These are phyloP conservation scores for Timandra comae DNA, from an alignment of 2,888 invertebrate genomes.

Conservation along the genomic window DNA sequence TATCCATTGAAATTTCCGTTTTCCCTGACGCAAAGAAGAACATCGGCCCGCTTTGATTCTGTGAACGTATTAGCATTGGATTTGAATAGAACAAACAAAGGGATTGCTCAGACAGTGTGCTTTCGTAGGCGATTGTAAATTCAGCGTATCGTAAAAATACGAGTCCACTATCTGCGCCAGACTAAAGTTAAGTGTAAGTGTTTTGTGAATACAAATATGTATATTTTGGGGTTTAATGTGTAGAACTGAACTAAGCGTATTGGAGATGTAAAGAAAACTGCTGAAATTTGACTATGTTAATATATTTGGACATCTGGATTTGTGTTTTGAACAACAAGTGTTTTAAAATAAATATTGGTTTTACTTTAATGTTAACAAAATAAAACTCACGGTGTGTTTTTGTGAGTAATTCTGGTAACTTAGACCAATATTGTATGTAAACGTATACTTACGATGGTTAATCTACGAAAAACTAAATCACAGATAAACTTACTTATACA, in stretches of 20 bases:
- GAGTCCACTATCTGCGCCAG: slow-evolving; percentile 27
- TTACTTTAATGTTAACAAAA: too few species aligned
- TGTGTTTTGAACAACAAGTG: too few species aligned
- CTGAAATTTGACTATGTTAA: slow-evolving; percentile 5
- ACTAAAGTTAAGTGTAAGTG: slow-evolving; percentile 8
- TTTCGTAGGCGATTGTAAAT: slow-evolving; percentile 74
- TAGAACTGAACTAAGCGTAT: too few species aligned
- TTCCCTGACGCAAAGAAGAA: slow-evolving; percentile 58
- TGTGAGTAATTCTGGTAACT: too few species aligned
- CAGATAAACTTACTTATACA: too few species aligned
- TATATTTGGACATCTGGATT: too few species aligned
- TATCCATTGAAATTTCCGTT: slow-evolving; percentile 58
- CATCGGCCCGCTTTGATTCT: slow-evolving; percentile 70
- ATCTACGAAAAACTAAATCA: too few species aligned
- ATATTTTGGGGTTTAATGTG: too few species aligned
- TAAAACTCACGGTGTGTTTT: too few species aligned
- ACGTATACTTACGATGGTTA: too few species aligned
- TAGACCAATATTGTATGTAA: too few species aligned
- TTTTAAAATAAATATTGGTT: too few species aligned
- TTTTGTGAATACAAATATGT: slow-evolving; percentile 2
- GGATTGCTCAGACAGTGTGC: slow-evolving; percentile 71
- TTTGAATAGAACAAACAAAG: slow-evolving; percentile 77
- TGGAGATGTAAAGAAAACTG: background rate
- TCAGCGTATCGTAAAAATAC: slow-evolving; percentile 70
- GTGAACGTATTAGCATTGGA: slow-evolving; percentile 72